These are phyloP conservation scores for Phortica magna DNA, from an alignment of 2,888 invertebrate genomes.

Conservation along the genomic window DNA sequence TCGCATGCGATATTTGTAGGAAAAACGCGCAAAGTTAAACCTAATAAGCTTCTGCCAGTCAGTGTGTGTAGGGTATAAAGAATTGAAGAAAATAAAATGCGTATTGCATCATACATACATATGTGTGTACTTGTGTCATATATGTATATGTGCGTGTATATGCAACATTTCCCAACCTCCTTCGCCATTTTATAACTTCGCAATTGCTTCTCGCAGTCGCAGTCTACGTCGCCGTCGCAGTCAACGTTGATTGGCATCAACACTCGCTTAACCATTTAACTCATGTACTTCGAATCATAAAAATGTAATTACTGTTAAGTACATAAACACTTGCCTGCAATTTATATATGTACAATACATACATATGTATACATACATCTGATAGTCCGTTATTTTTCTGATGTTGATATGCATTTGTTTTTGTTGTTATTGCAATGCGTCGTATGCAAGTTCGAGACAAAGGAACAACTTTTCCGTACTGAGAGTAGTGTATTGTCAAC, in stretches of 20 bases:
- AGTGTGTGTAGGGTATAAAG: neutral
- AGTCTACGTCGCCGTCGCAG: neutral
- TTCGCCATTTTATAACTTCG: neutral
- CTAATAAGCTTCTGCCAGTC: neutral
- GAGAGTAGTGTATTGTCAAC: neutral
- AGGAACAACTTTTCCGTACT: neutral
- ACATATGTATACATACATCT: neutral
- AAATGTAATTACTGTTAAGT: neutral
- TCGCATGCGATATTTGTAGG: no score
- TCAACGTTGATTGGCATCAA: neutral
- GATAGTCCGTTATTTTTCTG: neutral
- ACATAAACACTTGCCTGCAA: neutral
- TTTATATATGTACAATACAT: neutral
- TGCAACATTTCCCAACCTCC: neutral
- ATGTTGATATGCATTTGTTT: neutral
- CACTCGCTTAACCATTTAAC: constrained; percentile 2
- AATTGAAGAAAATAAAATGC: neutral
- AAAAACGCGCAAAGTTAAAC: neutral
- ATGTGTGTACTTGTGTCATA: neutral
- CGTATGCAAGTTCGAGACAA: neutral
- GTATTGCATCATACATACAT: constrained; percentile 24
- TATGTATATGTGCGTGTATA: neutral
- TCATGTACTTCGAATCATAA: constrained; percentile 4
- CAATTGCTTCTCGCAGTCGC: neutral
- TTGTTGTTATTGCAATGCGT: constrained; percentile 10